These are phyloP conservation scores for Lagopus leucura DNA, from an alignment of 2,113 vertebrate genomes.

Conservation along the genomic window DNA sequence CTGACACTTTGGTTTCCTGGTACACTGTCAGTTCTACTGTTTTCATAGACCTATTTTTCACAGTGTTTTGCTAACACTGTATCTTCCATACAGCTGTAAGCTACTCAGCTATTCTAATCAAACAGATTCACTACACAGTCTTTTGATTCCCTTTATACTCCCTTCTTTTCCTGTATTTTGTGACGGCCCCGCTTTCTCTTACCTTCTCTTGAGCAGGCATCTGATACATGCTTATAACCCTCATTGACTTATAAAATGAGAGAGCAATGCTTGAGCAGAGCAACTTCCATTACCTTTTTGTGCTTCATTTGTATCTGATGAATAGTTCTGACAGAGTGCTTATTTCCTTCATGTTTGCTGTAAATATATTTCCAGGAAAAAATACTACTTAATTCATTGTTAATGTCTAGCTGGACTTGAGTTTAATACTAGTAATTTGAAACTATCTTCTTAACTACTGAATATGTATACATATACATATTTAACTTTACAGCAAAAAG, in stretches of 20 bases:
- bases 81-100: not conserved
- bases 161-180: not conserved
- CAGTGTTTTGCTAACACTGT: not conserved
- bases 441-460: not conserved
- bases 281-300: not conserved
- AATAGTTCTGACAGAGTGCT: not conserved
- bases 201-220: not conserved
- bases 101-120: not conserved
- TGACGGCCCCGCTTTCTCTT: not conserved
- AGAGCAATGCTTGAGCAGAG: not conserved
- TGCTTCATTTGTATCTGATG: not conserved
- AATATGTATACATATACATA: too few relatives aligned
- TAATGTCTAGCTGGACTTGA: not conserved
- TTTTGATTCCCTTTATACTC: not conserved
- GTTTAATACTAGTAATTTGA: not conserved
- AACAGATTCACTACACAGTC: not conserved
- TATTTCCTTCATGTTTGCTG: not conserved
- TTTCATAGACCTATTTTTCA: not conserved
- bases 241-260: not conserved
- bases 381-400: not conserved
- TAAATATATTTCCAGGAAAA: not conserved
- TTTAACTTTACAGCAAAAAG: not conserved
- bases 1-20: not conserved
- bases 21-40: not conserved
- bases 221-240: not conserved